phyloP scores from a whole-genome alignment of 2,797 vertebrate species.

The Oophaga sylvatica region DNA sequence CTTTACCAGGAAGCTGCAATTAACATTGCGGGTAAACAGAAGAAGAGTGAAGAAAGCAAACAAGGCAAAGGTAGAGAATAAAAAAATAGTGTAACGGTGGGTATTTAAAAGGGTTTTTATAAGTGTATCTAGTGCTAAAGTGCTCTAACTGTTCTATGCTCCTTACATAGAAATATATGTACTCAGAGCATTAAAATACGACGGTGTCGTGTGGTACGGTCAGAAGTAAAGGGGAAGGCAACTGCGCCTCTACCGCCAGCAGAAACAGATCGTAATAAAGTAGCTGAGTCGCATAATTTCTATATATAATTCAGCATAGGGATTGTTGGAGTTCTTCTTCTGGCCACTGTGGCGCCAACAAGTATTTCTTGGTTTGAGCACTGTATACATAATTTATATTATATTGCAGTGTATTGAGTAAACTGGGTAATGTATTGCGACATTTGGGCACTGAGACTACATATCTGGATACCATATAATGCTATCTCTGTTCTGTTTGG shows the following conservation, averaged over 20 bases:
- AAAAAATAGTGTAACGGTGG: not conserved
- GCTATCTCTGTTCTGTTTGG: not conserved
- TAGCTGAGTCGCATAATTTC: too few species aligned
- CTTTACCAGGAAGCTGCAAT: conserved; percentile 17
- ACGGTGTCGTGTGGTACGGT: too few species aligned
- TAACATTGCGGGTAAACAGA: conserved; percentile 18
- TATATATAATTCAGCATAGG: not conserved
- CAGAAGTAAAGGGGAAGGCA: too few species aligned
- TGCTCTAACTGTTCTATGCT: too few species aligned
- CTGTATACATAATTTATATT: not conserved
- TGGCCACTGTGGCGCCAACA: too few species aligned
- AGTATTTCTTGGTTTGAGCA: not conserved
- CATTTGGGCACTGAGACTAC: not conserved
- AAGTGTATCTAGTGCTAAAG: not conserved
- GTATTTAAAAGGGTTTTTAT: not conserved
- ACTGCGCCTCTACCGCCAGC: too few species aligned
- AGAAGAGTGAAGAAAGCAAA: not conserved
- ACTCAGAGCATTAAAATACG: too few species aligned
- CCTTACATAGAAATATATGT: not conserved
- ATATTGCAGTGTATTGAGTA: not conserved
- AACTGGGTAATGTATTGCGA: not conserved
- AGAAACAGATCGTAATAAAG: too few species aligned
- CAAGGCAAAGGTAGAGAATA: not conserved
- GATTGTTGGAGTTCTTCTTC: not conserved
- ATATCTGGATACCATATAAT: not conserved